Evolutionary conservation across 2,888 invertebrate genomes (phyloP), one percentile per base, ranked within the genome.

Genomic region (Apodemia duryi): DNA sequence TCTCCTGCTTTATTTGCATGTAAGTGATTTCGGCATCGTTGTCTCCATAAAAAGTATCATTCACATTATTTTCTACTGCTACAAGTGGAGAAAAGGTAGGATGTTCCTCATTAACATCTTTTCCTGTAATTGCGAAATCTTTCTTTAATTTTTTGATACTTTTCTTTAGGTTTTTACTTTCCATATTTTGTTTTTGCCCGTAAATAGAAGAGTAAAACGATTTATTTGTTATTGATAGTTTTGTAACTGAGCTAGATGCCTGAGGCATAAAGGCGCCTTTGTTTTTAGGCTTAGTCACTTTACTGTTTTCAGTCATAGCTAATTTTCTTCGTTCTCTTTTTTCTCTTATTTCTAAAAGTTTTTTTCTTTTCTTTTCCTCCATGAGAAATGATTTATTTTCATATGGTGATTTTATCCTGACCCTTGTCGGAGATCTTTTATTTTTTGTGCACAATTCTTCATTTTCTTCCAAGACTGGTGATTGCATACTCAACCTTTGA

Each of bases 191-290:
- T 49, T 70, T 74, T 38, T 86, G 82, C 0, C 91, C 91, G 67
- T 88, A 91, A 69, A 91, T 90, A 9, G 89, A 90, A 71, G 87
- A 86, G 70, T 91, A 90, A 73, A 90, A 90, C 2, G 89, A 86
- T 71, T 90, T 91, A 71, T 91, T 91, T 1, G 86, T 85, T 63
- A 91, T 90, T 1, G 90, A 88, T n/a, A 91, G 71, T 71, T 86
- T 88, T 0, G 91, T 89, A 5, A 91, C 88, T 2, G 90, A 91
- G 67, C 74, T 88, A 1, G 86, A 82, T 1, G 85, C 72, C 69
- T 87, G 88, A 6, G 89, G 85, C 75, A 80, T 76, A 41, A 79
- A 68, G 6, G 71, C 70, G 9, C 77, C 77, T 74, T 80, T 87
- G 62, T 78, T 80, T 71, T 80, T 88, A 66, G 83, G 77, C 74